Evolutionary conservation across 2,888 invertebrate genomes (phyloP).

Genomic region (Sussaba pulchella): DNA sequence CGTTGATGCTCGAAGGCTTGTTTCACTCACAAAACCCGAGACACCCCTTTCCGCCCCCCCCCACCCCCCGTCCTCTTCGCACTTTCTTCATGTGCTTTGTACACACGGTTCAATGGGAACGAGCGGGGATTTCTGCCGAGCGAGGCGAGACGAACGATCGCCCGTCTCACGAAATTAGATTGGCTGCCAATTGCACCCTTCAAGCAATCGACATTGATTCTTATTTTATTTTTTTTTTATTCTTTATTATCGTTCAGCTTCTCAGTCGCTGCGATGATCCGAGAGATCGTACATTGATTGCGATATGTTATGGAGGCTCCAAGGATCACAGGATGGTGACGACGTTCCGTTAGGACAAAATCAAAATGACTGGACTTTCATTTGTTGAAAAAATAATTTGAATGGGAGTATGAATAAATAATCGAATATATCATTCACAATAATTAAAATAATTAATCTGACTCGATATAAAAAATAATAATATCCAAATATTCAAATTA

Average conservation of each 20-base stretch:
- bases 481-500: too few relatives aligned
- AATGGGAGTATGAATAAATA: too few relatives aligned
- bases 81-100: constrained; percentile 1
- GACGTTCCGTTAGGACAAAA: too few relatives aligned
- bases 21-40: constrained; percentile 27
- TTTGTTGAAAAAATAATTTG: too few relatives aligned
- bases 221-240: not conserved
- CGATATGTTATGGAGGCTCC: too few relatives aligned
- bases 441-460: too few relatives aligned
- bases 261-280: not conserved
- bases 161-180: constrained; percentile 18
- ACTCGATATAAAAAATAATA: too few relatives aligned
- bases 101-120: not conserved
- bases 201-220: not conserved
- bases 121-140: not conserved
- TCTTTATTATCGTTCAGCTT: constrained; percentile 21
- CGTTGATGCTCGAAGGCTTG: constrained; percentile 23
- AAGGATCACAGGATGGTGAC: too few relatives aligned
- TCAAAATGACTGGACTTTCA: too few relatives aligned
- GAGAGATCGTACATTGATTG: too few relatives aligned
- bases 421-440: too few relatives aligned
- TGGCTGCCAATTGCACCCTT: constrained; percentile 27
- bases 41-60: constrained; percentile 30
- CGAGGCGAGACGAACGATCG: constrained; percentile 72
- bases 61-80: not conserved